Evolutionary conservation across 2,113 vertebrate genomes (phyloP).

Genomic region (Ailuropoda melanoleuca): DNA sequence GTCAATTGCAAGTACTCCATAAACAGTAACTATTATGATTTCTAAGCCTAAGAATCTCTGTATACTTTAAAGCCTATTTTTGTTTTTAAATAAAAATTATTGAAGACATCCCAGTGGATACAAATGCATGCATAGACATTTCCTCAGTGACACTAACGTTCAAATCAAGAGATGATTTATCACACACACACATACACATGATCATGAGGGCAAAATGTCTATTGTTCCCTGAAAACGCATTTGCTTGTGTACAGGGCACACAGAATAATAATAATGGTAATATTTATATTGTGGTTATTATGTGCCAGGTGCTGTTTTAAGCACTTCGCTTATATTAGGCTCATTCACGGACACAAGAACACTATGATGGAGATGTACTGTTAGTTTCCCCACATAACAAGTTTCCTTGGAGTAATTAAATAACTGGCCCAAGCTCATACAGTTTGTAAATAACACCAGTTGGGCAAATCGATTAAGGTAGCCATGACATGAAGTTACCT

Average conservation of each 20-base stretch:
- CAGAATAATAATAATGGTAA: background rate
- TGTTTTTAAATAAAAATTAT: background rate
- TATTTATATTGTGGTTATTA: background rate
- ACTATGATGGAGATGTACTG: background rate
- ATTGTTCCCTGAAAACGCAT: background rate
- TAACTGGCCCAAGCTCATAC: background rate
- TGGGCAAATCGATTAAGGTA: background rate
- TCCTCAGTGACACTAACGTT: background rate
- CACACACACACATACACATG: background rate
- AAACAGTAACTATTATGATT: slow-evolving; percentile 6
- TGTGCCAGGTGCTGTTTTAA: background rate
- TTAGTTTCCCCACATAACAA: background rate
- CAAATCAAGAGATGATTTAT: background rate
- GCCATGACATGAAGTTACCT: background rate
- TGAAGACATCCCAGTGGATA: background rate
- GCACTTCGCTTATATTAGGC: background rate
- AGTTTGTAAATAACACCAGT: background rate
- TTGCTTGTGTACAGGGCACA: background rate
- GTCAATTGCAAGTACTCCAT: background rate
- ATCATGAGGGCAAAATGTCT: background rate
- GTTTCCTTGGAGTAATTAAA: background rate
- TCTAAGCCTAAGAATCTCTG: background rate
- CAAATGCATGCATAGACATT: background rate
- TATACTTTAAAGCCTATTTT: background rate
- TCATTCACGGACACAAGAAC: background rate